Conservation (phyloP, 2,113 vertebrate genomes). For the Sinocyclocheilus anshuiensis region DNA sequence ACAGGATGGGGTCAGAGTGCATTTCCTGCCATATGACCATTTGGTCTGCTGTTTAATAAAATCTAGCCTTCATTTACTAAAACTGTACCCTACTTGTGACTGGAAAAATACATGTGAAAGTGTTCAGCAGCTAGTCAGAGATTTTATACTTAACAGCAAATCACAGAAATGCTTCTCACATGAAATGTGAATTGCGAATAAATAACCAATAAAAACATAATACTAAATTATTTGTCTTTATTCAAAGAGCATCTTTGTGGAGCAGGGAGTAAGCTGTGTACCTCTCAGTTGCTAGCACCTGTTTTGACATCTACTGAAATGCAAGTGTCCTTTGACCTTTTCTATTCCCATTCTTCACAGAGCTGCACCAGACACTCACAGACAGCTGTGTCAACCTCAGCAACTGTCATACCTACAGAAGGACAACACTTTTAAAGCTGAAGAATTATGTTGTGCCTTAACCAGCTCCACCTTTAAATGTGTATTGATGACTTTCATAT, state of each 20-base stretch:
- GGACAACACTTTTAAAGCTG: slow-evolving; percentile 54
- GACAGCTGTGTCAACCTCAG: slow-evolving; percentile 80
- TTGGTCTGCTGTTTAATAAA: slow-evolving; percentile 31
- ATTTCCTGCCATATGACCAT: slow-evolving; percentile 70
- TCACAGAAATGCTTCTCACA: neutral
- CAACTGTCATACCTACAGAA: slow-evolving; percentile 76
- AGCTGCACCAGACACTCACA: slow-evolving; percentile 63
- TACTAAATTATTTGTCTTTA: neutral
- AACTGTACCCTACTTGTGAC: neutral
- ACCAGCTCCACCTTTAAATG: slow-evolving; percentile 41
- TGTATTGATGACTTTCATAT: slow-evolving; percentile 7
- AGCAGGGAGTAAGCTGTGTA: slow-evolving; percentile 54
- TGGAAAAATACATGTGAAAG: neutral
- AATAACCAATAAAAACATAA: neutral
- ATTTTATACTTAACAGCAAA: neutral
- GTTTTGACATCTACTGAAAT: slow-evolving; percentile 75
- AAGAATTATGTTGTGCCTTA: slow-evolving; percentile 65
- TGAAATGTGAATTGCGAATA: neutral
- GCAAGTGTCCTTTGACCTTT: slow-evolving; percentile 73
- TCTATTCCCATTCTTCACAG: slow-evolving; percentile 66
- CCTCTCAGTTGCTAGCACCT: slow-evolving; percentile 69
- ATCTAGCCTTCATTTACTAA: neutral
- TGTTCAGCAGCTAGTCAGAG: neutral
- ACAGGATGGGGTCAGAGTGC: slow-evolving; percentile 55
- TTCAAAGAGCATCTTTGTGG: slow-evolving; percentile 21